Evolutionary conservation across 2,888 invertebrate species (phyloP).

Genomic region (Onchidella celtica): DNA sequence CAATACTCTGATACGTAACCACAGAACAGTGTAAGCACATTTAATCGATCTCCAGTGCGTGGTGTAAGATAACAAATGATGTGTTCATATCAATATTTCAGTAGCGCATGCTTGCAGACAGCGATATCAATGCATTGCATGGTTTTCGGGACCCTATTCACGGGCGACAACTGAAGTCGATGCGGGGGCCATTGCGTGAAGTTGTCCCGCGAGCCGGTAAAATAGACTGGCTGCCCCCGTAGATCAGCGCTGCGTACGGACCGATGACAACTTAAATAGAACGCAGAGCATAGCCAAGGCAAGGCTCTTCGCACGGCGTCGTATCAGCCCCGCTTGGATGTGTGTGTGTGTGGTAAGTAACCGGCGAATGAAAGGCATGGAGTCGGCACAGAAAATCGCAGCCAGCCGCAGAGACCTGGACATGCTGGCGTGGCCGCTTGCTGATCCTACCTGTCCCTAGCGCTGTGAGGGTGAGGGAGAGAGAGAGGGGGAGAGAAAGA

Average conservation of each 20-base stretch:
- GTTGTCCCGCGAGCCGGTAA: background rate
- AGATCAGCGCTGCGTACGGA: background rate
- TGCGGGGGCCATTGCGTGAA: too few species aligned
- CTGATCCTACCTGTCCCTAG: slow-evolving; percentile 30
- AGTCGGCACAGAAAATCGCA: background rate
- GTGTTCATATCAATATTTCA: too few species aligned
- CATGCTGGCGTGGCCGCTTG: background rate
- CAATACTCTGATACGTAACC: too few species aligned
- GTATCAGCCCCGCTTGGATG: slow-evolving; percentile 19
- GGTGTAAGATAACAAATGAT: too few species aligned
- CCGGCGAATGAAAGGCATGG: background rate
- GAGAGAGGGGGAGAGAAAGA: slow-evolving; percentile 13
- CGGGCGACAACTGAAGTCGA: too few species aligned
- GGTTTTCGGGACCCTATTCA: too few species aligned
- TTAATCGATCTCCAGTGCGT: too few species aligned
- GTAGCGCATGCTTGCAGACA: too few species aligned
- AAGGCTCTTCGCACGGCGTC: slow-evolving; percentile 21
- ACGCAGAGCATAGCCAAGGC: slow-evolving; percentile 7
- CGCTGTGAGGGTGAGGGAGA: slow-evolving; percentile 13
- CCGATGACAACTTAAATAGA: background rate
- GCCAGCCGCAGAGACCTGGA: slow-evolving; percentile 6
- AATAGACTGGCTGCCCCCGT: slow-evolving; percentile 3
- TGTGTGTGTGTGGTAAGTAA: slow-evolving; percentile 10
- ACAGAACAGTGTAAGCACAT: too few species aligned
- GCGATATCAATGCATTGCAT: too few species aligned